Evolutionary conservation across 2,888 invertebrate species (phyloP), one percentile per base, ranked within the genome.

Genomic region (Thecocarcelia acutangulata): DNA sequence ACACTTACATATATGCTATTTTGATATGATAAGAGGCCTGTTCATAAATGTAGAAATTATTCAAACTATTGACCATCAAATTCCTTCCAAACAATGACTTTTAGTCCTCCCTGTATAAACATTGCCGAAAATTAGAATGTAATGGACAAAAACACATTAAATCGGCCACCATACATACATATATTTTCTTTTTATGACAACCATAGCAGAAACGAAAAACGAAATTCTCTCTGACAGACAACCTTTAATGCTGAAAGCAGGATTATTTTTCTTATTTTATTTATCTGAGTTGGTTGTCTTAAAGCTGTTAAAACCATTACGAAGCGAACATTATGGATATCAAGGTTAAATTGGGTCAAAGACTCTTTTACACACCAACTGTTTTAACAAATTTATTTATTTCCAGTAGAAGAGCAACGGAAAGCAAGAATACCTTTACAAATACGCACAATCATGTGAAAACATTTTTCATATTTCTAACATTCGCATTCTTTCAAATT

Each of bases 301-400:
- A 54, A 44, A 78, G 84, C 69, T 76, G 73, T 80, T 83, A 85
- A 85, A 84, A 84, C 52, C 80, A 84, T 83, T 84, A 85, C 78
- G 48, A 72, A 68, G 21, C 52, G 69, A 79, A 79, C 77, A 84
- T 83, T 81, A 83, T 75, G 79, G 52, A 83, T 74, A 82, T 80
- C 73, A 80, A 83, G 80, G 85, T 83, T 83, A 84, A 84, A 85
- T 81, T 85, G 81, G 85, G 84, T 84, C 84, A 83, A 83, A 56
- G 76, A 56, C 80, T 56, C 64, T 61, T 46, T 19, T 12, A 12
- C 44, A 61, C 42, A 37, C 56, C 33, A 15, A 21, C 6, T 33
- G 33, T 8, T 11, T 19, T 37, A 13, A 46, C n/a, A 69, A 21
- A 46, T 19, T 37, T 8, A 24, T 40, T 15, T 21, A 15, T 59